These are phyloP conservation scores for Seira musarum DNA, from an alignment of 2,888 invertebrate species.

Conservation along the genomic window DNA sequence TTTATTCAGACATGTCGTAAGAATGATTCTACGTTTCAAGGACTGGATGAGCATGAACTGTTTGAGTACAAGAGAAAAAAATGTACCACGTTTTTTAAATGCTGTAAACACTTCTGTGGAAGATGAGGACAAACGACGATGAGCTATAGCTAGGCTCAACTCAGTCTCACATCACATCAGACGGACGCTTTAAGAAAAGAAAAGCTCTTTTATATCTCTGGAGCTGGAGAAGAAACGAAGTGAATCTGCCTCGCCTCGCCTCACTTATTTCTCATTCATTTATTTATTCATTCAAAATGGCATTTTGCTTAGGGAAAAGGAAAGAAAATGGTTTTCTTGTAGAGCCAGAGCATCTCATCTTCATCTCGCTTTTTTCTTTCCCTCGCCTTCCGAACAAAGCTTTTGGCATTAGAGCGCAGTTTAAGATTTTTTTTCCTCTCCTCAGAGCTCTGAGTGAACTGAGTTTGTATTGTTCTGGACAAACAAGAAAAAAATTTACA, in stretches of 20 bases:
- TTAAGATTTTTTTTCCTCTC: no score
- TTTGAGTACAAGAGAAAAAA: neutral
- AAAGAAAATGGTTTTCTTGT: neutral
- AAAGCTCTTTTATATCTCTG: no score
- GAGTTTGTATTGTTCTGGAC: neutral
- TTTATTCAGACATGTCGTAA: no score
- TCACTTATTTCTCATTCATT: constrained; percentile 20
- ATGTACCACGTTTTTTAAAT: constrained; percentile 28
- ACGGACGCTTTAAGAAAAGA: constrained; percentile 9
- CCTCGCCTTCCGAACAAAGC: neutral
- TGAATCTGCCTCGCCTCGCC: constrained; percentile 28
- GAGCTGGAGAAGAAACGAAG: constrained; percentile 17
- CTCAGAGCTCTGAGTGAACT: no score
- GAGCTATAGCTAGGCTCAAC: no score
- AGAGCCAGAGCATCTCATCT: no score
- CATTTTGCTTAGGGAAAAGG: neutral
- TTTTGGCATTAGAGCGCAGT: neutral
- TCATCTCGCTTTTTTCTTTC: neutral
- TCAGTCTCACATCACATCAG: no score
- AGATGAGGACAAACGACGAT: constrained; percentile 26
- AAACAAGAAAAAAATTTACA: neutral
- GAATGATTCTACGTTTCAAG: no score
- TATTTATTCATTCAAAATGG: neutral
- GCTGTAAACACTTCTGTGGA: constrained; percentile 42
- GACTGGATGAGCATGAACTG: neutral